phyloP scores from a whole-genome alignment of 2,888 invertebrate species.

The Caenorhabditis doughertyi region DNA sequence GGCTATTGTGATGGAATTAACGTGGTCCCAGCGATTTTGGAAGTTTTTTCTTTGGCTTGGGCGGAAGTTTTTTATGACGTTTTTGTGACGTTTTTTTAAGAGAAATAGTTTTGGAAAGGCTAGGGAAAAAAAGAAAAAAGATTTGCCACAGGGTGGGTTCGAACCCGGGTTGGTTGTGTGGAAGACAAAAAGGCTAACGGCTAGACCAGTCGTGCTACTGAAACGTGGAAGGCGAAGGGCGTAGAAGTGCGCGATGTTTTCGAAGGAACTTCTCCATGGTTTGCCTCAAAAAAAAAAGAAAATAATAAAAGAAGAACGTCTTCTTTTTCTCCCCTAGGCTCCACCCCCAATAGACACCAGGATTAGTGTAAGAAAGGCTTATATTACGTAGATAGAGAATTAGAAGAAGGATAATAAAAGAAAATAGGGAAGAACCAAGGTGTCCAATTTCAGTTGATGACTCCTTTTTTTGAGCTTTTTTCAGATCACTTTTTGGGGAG shows the following conservation, averaged over 20 bases:
- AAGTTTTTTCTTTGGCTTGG: too few relatives aligned
- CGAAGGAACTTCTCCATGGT: too few relatives aligned
- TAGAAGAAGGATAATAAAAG: neutral
- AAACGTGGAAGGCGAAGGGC: neutral
- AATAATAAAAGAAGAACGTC: neutral
- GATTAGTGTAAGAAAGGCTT: conserved; percentile 11
- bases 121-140: neutral
- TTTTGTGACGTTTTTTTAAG: too few relatives aligned
- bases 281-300: neutral
- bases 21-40: too few relatives aligned
- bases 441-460: neutral
- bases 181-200: neutral
- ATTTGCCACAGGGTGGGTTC: neutral
- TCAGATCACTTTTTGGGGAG: too few relatives aligned
- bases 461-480: neutral
- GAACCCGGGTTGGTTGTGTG: neutral
- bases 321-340: neutral
- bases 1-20: neutral
- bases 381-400: conserved; percentile 15
- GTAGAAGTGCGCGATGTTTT: neutral
- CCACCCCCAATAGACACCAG: conserved; percentile 13
- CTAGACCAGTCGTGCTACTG: neutral
- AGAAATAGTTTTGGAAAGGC: neutral
- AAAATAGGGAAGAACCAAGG: neutral
- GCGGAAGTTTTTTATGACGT: too few relatives aligned